Conservation (phyloP, 2,797 vertebrate species). For the Garrulus glandarius region DNA sequence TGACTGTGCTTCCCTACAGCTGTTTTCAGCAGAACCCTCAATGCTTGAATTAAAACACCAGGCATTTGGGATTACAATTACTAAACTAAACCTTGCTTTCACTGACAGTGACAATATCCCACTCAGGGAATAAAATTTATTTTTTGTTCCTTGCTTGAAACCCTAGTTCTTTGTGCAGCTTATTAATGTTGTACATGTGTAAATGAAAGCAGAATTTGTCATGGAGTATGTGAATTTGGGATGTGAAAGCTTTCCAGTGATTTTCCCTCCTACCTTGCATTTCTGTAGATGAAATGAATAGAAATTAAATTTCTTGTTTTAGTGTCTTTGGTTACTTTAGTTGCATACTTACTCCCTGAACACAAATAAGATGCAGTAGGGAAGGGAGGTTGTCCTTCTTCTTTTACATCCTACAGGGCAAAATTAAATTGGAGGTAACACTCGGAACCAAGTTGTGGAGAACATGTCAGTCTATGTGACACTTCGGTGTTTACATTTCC, state of each 20-base stretch:
- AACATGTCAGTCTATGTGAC: fast-evolving
- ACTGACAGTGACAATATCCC: background rate
- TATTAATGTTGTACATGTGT: background rate
- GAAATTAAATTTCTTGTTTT: background rate
- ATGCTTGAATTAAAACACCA: background rate
- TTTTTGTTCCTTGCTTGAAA: background rate
- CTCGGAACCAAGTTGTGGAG: background rate
- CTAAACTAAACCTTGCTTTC: background rate
- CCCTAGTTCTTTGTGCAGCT: background rate
- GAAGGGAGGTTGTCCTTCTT: background rate
- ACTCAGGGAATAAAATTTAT: background rate
- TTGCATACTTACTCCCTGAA: background rate
- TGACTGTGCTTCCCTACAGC: background rate
- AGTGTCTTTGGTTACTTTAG: background rate
- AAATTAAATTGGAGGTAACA: background rate
- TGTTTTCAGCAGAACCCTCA: background rate
- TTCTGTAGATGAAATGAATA: background rate
- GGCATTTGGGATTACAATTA: background rate
- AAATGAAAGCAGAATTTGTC: background rate
- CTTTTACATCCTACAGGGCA: background rate
- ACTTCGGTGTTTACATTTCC: background rate
- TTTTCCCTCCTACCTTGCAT: background rate
- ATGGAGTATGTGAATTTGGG: background rate
- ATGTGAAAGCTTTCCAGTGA: background rate
- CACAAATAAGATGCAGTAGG: background rate